Conservation (phyloP, 2,888 invertebrate genomes). For the Ormia ochracea region DNA sequence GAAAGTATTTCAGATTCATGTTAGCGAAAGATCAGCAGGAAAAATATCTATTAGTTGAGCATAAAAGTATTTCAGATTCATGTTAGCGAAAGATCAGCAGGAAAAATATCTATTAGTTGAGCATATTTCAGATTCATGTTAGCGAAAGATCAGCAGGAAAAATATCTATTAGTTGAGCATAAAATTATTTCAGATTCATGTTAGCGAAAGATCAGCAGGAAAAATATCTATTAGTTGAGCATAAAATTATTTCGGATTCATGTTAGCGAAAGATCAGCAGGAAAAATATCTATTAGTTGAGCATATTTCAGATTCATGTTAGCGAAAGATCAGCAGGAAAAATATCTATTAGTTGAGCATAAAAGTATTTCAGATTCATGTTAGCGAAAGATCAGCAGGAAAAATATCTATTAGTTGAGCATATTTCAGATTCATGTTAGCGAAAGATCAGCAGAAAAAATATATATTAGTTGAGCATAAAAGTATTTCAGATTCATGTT, state of each 20-base stretch:
- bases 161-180: conserved; percentile 51
- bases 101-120: conserved; percentile 44
- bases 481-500: neutral
- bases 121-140: conserved; percentile 20
- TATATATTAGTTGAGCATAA: conserved; percentile 50
- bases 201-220: neutral
- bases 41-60: conserved; percentile 49
- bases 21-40: neutral
- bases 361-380: conserved; percentile 4
- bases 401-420: conserved; percentile 49
- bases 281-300: conserved; percentile 44
- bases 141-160: neutral
- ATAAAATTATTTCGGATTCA: conserved; percentile 10
- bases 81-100: neutral
- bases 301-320: conserved; percentile 20
- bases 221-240: conserved; percentile 49
- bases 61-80: conserved; percentile 10
- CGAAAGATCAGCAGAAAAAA: neutral
- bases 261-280: neutral
- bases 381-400: neutral
- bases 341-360: conserved; percentile 51
- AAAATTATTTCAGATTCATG: conserved; percentile 4
- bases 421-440: neutral
- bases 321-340: neutral
- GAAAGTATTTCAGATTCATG: conserved; percentile 3